Evolutionary conservation across 2,113 vertebrate genomes (phyloP).

Genomic region (Cyanoderma ruficeps): DNA sequence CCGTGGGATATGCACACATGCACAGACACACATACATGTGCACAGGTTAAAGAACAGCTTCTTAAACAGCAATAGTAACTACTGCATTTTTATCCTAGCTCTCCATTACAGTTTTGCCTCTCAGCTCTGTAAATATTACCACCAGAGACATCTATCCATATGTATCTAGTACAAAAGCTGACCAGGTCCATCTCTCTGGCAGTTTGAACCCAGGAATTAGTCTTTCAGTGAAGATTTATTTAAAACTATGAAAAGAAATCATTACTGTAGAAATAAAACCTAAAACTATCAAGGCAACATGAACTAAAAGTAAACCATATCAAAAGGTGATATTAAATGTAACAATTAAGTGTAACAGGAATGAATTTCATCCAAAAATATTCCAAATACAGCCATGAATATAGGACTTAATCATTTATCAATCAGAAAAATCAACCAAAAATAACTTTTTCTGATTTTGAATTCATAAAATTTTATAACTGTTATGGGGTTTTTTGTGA

Average conservation of each 20-base stretch:
- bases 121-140: not conserved
- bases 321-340: not conserved
- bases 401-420: not conserved
- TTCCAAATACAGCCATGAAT: not conserved
- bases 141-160: not conserved
- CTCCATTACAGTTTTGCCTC: not conserved
- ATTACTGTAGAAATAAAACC: not conserved
- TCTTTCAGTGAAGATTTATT: not conserved
- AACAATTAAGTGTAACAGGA: not conserved
- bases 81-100: not conserved
- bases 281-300: not conserved
- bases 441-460: not conserved
- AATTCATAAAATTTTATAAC: not conserved
- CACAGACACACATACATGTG: rapidly evolving
- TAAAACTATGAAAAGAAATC: not conserved
- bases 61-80: not conserved
- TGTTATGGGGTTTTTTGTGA: not conserved
- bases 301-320: not conserved
- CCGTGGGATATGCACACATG: rapidly evolving
- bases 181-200: not conserved
- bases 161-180: not conserved
- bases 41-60: not conserved
- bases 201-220: not conserved
- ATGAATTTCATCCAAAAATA: not conserved
- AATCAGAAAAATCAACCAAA: not conserved